These are phyloP conservation scores for Nothocercus nigrocapillus DNA, from an alignment of 2,113 vertebrate species.

Conservation along the genomic window DNA sequence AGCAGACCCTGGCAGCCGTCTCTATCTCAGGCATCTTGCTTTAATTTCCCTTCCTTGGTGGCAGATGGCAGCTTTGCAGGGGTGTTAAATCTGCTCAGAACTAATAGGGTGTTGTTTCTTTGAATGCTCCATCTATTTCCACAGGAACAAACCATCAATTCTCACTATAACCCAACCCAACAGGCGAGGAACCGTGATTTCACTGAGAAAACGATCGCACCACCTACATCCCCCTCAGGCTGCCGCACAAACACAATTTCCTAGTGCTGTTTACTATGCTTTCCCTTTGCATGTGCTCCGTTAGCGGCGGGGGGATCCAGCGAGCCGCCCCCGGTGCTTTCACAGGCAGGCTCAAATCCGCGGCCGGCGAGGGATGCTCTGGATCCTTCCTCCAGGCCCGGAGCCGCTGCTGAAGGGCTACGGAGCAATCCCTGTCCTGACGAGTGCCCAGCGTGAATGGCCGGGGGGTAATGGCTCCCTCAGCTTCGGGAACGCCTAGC, in stretches of 20 bases:
- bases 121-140: neutral
- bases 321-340: neutral
- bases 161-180: neutral
- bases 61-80: conserved; percentile 63
- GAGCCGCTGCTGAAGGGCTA: no score
- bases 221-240: neutral
- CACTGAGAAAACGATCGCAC: neutral
- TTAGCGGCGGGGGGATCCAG: neutral
- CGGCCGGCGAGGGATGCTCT: neutral
- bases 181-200: neutral
- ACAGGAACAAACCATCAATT: conserved; percentile 3
- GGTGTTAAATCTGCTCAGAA: conserved; percentile 46
- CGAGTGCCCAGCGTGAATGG: neutral
- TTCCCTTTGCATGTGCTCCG: neutral
- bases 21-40: conserved; percentile 9
- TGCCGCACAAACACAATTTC: neutral
- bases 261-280: neutral
- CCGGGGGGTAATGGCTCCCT: neutral
- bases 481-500: neutral
- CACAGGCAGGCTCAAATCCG: neutral
- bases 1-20: neutral
- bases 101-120: neutral
- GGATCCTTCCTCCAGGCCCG: neutral
- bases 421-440: neutral
- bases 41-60: neutral